These are phyloP conservation scores for Propithecus coquereli DNA, from an alignment of 2,113 vertebrate genomes.

Conservation along the genomic window DNA sequence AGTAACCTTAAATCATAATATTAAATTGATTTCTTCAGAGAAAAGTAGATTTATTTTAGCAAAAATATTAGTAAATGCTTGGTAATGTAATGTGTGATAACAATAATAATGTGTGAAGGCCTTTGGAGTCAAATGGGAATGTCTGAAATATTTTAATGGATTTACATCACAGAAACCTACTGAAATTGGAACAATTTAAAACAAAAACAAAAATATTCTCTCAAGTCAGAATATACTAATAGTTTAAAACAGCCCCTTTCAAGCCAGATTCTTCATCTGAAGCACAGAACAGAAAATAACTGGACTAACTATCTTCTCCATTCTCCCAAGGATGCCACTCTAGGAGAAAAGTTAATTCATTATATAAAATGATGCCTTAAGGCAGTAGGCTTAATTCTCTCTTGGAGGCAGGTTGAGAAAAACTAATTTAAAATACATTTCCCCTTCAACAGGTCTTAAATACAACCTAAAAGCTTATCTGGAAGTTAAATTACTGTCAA, in stretches of 20 bases:
- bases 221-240: neutral
- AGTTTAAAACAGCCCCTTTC: neutral
- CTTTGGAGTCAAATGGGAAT: conserved; percentile 25
- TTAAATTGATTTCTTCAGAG: neutral
- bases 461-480: neutral
- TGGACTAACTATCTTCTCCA: neutral
- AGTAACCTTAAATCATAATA: neutral
- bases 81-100: neutral
- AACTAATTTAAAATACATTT: conserved; percentile 18
- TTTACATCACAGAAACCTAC: conserved; percentile 9
- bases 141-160: neutral
- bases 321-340: conserved; percentile 3
- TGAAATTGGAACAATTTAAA: conserved; percentile 1
- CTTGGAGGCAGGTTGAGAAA: neutral
- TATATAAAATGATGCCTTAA: neutral
- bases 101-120: neutral
- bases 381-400: neutral
- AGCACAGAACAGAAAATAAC: neutral
- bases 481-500: neutral
- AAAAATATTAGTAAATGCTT: conserved; percentile 1
- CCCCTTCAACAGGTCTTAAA: neutral
- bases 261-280: neutral
- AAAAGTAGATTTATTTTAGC: neutral
- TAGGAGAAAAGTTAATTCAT: conserved; percentile 4
- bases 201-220: conserved; percentile 25